phyloP scores from a whole-genome alignment of 2,888 invertebrate species.

The Alcis repandata region DNA sequence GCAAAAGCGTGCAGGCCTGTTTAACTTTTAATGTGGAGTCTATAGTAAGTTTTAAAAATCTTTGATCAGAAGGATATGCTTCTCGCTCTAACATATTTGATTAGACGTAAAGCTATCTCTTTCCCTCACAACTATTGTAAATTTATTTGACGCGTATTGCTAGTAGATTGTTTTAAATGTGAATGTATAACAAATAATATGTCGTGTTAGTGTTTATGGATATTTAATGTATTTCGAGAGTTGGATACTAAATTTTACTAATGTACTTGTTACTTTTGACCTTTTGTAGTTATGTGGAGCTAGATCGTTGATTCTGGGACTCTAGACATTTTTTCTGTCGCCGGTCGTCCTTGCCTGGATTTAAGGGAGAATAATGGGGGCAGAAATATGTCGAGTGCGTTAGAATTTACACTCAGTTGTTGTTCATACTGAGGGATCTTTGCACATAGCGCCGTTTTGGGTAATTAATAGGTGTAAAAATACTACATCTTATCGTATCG shows the following conservation, averaged over 20 bases:
- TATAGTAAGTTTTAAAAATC: too few species aligned
- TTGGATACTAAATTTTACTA: slow-evolving; percentile 31
- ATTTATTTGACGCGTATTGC: slow-evolving; percentile 1
- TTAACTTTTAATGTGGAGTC: too few species aligned
- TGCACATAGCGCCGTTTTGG: background rate
- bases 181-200: slow-evolving; percentile 26
- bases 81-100: slow-evolving; percentile 7
- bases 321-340: background rate
- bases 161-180: slow-evolving; percentile 19
- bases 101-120: background rate
- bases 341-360: too few species aligned
- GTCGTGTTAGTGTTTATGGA: slow-evolving; percentile 25
- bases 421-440: background rate
- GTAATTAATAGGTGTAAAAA: background rate
- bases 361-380: background rate
- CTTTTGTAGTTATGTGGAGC: background rate
- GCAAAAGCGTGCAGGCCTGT: too few species aligned
- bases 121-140: background rate
- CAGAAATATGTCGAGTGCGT: background rate
- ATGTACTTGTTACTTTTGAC: slow-evolving; percentile 9
- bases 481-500: too few species aligned
- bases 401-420: background rate
- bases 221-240: slow-evolving; percentile 21
- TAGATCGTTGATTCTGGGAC: background rate
- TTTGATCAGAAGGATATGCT: background rate